Base-by-base conservation (phyloP, 2,797 vertebrate genomes). In the Coendou prehensilis region DNA sequence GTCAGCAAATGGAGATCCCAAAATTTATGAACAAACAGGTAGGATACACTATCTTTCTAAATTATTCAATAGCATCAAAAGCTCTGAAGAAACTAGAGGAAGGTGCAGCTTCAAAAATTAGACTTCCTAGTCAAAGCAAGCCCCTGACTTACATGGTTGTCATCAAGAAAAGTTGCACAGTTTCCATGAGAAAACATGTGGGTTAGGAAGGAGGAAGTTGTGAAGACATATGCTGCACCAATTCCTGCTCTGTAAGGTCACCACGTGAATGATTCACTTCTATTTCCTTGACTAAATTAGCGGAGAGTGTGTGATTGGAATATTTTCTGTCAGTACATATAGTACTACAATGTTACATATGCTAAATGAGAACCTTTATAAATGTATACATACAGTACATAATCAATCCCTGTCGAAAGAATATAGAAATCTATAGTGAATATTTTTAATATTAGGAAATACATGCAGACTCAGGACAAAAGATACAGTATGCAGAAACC, bases 121-220 rank as follows among this genome's bases (percentile, higher is more conserved):
- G 80, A 23, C 3, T 64, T 84, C 23, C 56, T 22, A 84, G 4
- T 9, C 52, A 78, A 56, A 47, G 13, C 3, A 69, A 86, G 26
- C n/a, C 45, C 50, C 9, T 93, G 13, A n/a, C 2, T 54, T 75
- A 6, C 18, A 63, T 6, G 18, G 5, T 57, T 41, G 9, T 7
- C 5, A 67, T 67, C 4, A 14, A 10, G 15, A 8, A 54, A 15
- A 57, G 5, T 14, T 71, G 0, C 4, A 28, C 0, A 78, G 2
- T 59, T 28, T 59, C 47, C 52, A 5, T 63, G 52, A 41, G 4
- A 37, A 11, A 67, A 83, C 64, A 2, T 47, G 7, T 9, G 5
- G 1, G 0, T 52, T 80, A 17, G 1, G 3, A 54, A 23, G 37
- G 33, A 83, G 57, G 4, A 52, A 30, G 9, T 52, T 50, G 5